A percentile compares a stretch with the other conserved stretches of the same genome.
phyloP scores from a whole-genome alignment of 1,140 invertebrate species.

The Scaptomyza graminum region DNA sequence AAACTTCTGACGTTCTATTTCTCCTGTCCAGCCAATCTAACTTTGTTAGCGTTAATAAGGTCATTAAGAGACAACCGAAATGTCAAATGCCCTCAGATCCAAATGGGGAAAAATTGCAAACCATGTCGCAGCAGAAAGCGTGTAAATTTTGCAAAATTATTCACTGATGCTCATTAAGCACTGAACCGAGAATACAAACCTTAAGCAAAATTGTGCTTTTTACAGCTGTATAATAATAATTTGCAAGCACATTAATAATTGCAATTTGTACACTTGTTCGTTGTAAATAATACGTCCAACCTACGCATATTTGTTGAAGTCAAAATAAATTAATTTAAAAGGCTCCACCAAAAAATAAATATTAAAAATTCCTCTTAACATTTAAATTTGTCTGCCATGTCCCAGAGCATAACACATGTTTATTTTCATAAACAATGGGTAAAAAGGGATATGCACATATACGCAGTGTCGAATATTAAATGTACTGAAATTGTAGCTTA shows the following conservation, averaged over 20 bases:
- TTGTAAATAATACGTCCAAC: background rate
- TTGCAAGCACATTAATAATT: background rate
- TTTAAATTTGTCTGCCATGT: constrained; percentile 1
- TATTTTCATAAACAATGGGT: constrained; percentile 25
- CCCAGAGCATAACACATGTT: constrained; percentile 2
- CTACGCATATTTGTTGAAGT: constrained; percentile 11
- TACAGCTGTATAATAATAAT: background rate
- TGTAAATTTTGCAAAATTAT: background rate
- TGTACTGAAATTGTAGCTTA: background rate
- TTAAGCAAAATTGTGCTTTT: background rate
- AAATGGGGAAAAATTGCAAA: background rate
- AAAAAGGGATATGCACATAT: background rate
- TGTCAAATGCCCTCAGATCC: constrained; percentile 7
- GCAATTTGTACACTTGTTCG: background rate
- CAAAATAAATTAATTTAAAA: constrained; percentile 41
- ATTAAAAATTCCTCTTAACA: background rate
- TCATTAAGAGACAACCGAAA: constrained; percentile 11
- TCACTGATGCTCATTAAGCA: background rate
- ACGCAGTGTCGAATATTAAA: background rate
- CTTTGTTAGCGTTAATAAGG: constrained; percentile 28
- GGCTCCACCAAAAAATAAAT: constrained; percentile 13
- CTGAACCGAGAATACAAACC: background rate
- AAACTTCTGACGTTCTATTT: constrained; percentile 19
- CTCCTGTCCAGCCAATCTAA: constrained; percentile 19
- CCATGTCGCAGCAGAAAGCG: too few species aligned